Conservation (phyloP, 1,140 invertebrate genomes). For the Neodiprion virginianus region DNA sequence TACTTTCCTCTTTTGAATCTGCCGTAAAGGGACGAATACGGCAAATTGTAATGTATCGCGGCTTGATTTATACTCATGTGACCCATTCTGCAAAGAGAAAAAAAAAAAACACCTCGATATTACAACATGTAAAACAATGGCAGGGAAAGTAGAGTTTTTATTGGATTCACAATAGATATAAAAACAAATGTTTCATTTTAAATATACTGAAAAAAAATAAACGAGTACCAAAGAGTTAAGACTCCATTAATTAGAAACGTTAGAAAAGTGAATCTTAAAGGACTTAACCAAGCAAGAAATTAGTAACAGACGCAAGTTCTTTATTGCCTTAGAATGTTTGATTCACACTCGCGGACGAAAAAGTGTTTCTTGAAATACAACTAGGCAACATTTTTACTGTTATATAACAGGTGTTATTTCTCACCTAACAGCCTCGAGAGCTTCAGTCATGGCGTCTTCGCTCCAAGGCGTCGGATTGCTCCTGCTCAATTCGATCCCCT, state of each 20-base stretch:
- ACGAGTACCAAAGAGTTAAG: too few relatives aligned
- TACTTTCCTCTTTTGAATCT: conserved; percentile 81
- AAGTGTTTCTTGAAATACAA: too few relatives aligned
- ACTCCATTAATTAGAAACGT: conserved; percentile 13
- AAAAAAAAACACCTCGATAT: not conserved
- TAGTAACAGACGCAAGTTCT: too few relatives aligned
- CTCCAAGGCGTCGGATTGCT: conserved; percentile 89
- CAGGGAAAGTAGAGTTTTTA: not conserved
- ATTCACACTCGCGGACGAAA: too few relatives aligned
- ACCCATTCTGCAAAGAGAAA: conserved; percentile 70
- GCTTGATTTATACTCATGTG: conserved; percentile 94
- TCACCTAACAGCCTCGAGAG: conserved; percentile 85
- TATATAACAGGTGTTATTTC: conserved; percentile 11
- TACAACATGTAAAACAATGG: not conserved
- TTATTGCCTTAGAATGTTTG: too few relatives aligned
- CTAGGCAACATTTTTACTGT: too few relatives aligned
- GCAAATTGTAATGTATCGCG: conserved; percentile 89
- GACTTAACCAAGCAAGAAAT: too few relatives aligned
- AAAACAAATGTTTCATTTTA: too few relatives aligned
- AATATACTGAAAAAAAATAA: too few relatives aligned
- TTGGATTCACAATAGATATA: not conserved
- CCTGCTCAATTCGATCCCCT: conserved; percentile 85
- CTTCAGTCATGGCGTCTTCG: conserved; percentile 88
- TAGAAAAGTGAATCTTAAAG: not conserved
- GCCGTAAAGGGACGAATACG: conserved; percentile 88